These are phyloP conservation scores for Phodopus roborovskii DNA, from an alignment of 2,113 vertebrate genomes.

Conservation along the genomic window DNA sequence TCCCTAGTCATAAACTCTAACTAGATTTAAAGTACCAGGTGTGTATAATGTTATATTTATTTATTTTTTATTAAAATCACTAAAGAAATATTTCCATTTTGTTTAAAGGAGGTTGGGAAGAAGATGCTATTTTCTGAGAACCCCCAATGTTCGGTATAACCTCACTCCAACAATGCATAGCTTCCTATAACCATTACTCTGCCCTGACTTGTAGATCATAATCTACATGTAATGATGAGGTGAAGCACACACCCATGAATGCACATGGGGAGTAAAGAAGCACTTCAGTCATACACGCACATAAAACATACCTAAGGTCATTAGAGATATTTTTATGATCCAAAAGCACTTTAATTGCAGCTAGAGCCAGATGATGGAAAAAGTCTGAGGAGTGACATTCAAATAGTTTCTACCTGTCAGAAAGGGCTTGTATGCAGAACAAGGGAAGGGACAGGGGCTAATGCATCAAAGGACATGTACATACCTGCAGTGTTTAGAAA, in stretches of 20 bases:
- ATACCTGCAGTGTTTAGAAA: neutral
- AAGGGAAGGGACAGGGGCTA: neutral
- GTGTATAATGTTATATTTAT: neutral
- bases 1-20: neutral
- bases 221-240: neutral
- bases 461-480: neutral
- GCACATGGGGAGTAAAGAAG: neutral
- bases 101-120: neutral
- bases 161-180: neutral
- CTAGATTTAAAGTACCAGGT: neutral
- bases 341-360: neutral
- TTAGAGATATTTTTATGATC: neutral
- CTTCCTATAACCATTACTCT: neutral
- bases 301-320: neutral
- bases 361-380: neutral
- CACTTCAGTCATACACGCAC: neutral
- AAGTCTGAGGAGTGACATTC: neutral
- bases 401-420: neutral
- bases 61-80: constrained; percentile 23
- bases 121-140: neutral
- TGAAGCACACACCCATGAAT: neutral
- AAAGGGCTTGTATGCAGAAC: neutral
- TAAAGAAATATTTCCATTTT: neutral
- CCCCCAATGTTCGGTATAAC: neutral
- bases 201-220: neutral